A percentile compares a stretch with the other conserved stretches of the same genome.
Conservation (phyloP, 2,888 invertebrate species). For the Erpobdella octoculata region DNA sequence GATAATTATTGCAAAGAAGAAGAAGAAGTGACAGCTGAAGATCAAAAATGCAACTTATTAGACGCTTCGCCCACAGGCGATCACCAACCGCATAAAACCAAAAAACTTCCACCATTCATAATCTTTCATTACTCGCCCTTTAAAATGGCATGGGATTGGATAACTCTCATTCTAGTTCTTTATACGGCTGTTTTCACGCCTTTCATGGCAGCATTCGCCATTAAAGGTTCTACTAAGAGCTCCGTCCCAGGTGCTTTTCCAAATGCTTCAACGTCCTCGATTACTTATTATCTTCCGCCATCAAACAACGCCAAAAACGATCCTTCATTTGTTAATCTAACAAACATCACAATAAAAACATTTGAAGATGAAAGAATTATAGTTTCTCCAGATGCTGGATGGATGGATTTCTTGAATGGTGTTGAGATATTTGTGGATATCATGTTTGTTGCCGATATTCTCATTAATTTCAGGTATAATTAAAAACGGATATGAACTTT, state of each 20-base stretch:
- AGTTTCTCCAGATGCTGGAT: neutral
- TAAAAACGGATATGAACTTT: no score
- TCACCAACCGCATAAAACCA: neutral
- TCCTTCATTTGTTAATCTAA: neutral
- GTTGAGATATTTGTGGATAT: conserved; percentile 52
- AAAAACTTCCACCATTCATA: conserved; percentile 45
- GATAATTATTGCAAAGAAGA: conserved; percentile 7
- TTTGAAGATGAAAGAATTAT: neutral
- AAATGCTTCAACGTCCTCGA: neutral
- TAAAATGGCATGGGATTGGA: conserved; percentile 53
- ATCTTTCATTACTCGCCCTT: conserved; percentile 53
- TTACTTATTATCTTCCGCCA: neutral
- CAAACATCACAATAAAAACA: neutral
- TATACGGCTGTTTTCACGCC: conserved; percentile 53
- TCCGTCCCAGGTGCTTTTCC: neutral
- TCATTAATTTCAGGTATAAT: conserved; percentile 49
- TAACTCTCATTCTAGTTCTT: conserved; percentile 50
- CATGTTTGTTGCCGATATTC: conserved; percentile 52
- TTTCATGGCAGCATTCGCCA: conserved; percentile 49
- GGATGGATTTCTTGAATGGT: conserved; percentile 36
- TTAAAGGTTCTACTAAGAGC: neutral
- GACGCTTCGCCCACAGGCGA: neutral
- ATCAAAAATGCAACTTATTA: conserved; percentile 12
- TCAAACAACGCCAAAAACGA: neutral
- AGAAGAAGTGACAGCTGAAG: conserved; percentile 4